Percentiles rank a stretch among this genome's conserved stretches.
phyloP scores from a whole-genome alignment of 2,113 vertebrate species.

The Brachyhypopomus occidentalis region DNA sequence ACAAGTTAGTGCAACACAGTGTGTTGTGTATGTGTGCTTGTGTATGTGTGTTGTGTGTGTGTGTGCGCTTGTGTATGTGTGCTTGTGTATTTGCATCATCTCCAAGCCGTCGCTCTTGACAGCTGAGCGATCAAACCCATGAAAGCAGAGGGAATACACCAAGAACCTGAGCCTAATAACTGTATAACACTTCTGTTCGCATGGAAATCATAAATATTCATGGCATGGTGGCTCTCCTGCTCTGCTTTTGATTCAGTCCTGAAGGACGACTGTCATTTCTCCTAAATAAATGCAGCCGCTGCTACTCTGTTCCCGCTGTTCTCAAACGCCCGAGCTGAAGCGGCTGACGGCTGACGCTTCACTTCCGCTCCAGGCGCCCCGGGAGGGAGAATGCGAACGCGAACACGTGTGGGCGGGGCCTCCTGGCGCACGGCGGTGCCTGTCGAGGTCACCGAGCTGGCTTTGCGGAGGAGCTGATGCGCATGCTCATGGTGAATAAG shows the following conservation, averaged over 20 bases:
- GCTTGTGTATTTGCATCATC: not conserved
- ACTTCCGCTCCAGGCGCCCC: conserved; percentile 11
- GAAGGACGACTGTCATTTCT: not conserved
- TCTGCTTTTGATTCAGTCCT: conserved; percentile 18
- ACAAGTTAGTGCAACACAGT: not conserved
- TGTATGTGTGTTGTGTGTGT: too few relatives aligned
- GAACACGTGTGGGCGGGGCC: conserved; percentile 20
- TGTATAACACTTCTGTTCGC: conserved; percentile 19
- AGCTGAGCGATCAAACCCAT: conserved; percentile 24
- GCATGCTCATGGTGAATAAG: not conserved
- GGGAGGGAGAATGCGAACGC: conserved; percentile 42
- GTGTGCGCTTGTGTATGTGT: conserved; percentile 1
- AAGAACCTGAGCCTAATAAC: conserved; percentile 28
- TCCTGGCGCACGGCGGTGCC: conserved; percentile 51
- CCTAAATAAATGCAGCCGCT: not conserved
- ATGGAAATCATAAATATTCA: conserved; percentile 37
- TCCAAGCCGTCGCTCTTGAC: conserved; percentile 17
- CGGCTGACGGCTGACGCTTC: conserved; percentile 8
- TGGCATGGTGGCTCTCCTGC: conserved; percentile 9
- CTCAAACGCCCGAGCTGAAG: not conserved
- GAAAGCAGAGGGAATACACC: conserved; percentile 23
- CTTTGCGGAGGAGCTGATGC: conserved; percentile 22
- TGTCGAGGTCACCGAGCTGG: conserved; percentile 61
- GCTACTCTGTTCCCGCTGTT: not conserved
- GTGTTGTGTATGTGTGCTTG: not conserved